phyloP scores from a whole-genome alignment of 2,888 invertebrate genomes.

The Pyrrhosoma nymphula region DNA sequence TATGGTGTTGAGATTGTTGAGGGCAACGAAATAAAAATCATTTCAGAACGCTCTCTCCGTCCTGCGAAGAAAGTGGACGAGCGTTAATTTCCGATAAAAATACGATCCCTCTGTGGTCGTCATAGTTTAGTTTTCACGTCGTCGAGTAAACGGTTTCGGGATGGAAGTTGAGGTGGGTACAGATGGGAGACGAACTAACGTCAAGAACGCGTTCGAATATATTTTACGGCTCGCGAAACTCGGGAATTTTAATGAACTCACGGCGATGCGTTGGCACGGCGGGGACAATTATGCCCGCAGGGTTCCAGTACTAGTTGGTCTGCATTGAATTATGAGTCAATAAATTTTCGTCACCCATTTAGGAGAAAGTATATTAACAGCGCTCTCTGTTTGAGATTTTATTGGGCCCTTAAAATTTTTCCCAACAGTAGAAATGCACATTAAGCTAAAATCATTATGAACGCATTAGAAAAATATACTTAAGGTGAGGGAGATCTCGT shows the following conservation, averaged over 20 bases:
- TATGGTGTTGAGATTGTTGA: conserved; percentile 22
- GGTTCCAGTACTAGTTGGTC: not conserved
- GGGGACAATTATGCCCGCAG: not conserved
- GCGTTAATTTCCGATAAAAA: not conserved
- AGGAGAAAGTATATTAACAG: not conserved
- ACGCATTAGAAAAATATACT: too few relatives aligned
- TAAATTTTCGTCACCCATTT: not conserved
- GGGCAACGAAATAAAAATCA: not conserved
- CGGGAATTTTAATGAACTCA: not conserved
- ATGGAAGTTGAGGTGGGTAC: not conserved
- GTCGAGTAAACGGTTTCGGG: not conserved
- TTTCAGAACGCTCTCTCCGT: not conserved
- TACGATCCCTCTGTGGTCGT: not conserved
- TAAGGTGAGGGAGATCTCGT: too few relatives aligned
- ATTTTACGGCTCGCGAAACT: not conserved
- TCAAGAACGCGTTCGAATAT: not conserved
- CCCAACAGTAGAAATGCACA: too few relatives aligned
- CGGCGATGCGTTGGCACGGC: not conserved
- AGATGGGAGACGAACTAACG: not conserved
- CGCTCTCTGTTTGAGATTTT: too few relatives aligned
- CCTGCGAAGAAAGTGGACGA: not conserved
- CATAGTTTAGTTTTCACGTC: not conserved
- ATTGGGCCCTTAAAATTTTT: too few relatives aligned
- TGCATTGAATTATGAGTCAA: not conserved
- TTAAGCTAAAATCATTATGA: too few relatives aligned